Evolutionary conservation across 2,888 invertebrate species (phyloP).

Genomic region (Conistra vaccinii): DNA sequence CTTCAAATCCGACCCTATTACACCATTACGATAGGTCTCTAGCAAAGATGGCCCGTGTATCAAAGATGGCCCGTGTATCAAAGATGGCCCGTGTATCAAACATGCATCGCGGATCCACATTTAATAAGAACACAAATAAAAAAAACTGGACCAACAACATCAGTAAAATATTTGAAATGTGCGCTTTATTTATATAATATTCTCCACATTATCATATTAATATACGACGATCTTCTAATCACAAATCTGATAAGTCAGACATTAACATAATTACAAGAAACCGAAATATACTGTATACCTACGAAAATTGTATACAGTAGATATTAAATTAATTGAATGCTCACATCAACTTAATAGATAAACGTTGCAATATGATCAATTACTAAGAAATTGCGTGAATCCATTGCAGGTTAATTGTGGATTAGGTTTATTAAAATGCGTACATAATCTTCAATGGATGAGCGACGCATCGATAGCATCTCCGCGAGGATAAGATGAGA

Average conservation of each 20-base stretch:
- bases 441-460: slow-evolving; percentile 75
- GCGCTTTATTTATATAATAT: slow-evolving; percentile 45
- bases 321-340: slow-evolving; percentile 64
- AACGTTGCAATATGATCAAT: slow-evolving; percentile 58
- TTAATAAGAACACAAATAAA: too few relatives aligned
- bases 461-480: slow-evolving; percentile 74
- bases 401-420: slow-evolving; percentile 62
- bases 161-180: slow-evolving; percentile 48
- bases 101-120: slow-evolving; percentile 12
- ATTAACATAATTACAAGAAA: slow-evolving; percentile 60
- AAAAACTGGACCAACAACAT: slow-evolving; percentile 37
- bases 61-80: slow-evolving; percentile 9
- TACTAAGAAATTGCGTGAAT: slow-evolving; percentile 36
- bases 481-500: slow-evolving; percentile 81
- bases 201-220: slow-evolving; percentile 56
- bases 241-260: slow-evolving; percentile 58
- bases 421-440: slow-evolving; percentile 55
- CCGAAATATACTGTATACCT: slow-evolving; percentile 52
- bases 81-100: neutral
- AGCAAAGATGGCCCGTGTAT: neutral
- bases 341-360: slow-evolving; percentile 59
- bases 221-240: slow-evolving; percentile 51
- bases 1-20: slow-evolving; percentile 44
- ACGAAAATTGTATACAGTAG: slow-evolving; percentile 56
- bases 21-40: slow-evolving; percentile 34